These are phyloP conservation scores for Microdon myrmicae DNA, from an alignment of 2,888 invertebrate genomes.

Conservation along the genomic window DNA sequence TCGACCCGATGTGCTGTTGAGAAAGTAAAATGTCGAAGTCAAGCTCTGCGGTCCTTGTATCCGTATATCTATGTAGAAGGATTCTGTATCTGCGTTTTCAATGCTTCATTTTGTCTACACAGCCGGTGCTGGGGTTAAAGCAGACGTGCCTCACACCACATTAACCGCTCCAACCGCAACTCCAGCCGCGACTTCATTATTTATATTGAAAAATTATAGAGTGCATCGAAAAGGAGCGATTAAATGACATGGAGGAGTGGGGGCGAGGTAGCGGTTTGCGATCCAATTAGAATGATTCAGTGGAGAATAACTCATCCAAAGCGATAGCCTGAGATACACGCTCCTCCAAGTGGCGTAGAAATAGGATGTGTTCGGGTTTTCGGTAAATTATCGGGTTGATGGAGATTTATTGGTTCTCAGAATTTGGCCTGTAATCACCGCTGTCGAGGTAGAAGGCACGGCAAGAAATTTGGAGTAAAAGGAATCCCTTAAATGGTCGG, in stretches of 20 bases:
- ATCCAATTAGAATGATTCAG: conserved; percentile 50
- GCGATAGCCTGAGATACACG: conserved; percentile 18
- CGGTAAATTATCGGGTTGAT: conserved; percentile 40
- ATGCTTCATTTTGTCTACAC: too few relatives aligned
- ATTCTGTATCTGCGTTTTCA: too few relatives aligned
- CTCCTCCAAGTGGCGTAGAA: conserved; percentile 19
- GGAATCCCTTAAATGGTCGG: too few relatives aligned
- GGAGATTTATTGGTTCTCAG: conserved; percentile 49
- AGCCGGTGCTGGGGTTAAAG: too few relatives aligned
- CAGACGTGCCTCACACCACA: conserved; percentile 21
- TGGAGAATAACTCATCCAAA: conserved; percentile 35
- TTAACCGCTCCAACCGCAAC: neutral
- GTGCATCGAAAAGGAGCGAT: conserved; percentile 44
- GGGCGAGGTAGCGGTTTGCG: conserved; percentile 30
- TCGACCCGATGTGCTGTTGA: too few relatives aligned
- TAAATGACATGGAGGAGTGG: conserved; percentile 8
- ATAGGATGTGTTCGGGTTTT: conserved; percentile 14
- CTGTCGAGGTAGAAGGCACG: conserved; percentile 20
- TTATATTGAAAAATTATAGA: conserved; percentile 53
- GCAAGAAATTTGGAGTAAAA: conserved; percentile 17
- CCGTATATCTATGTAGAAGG: too few relatives aligned
- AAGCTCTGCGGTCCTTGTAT: too few relatives aligned
- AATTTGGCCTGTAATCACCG: conserved; percentile 27
- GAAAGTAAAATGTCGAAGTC: too few relatives aligned
- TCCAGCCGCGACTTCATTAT: conserved; percentile 46